Conservation (phyloP, 2,888 invertebrate genomes). For the Thymelicus lineola region DNA sequence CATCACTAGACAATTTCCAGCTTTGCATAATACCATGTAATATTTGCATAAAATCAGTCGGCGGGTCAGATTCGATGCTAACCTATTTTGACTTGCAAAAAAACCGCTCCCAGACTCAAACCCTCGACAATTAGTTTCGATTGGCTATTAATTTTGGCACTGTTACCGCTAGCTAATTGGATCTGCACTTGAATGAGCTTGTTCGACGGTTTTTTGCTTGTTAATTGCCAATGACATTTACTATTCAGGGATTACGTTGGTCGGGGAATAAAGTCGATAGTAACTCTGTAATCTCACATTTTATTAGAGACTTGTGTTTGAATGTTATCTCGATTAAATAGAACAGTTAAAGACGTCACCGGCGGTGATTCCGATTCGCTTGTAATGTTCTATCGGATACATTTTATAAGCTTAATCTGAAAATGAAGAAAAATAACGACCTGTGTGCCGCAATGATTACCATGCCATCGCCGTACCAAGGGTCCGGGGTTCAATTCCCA, state of each 20-base stretch:
- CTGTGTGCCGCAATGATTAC: too few relatives aligned
- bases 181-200: conserved; percentile 16
- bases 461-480: too few relatives aligned
- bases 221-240: conserved; percentile 32
- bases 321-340: too few relatives aligned
- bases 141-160: conserved; percentile 53
- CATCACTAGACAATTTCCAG: conserved; percentile 49
- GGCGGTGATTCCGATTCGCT: too few relatives aligned
- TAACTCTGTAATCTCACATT: not conserved
- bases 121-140: conserved; percentile 52
- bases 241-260: conserved; percentile 22
- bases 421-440: too few relatives aligned
- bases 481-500: too few relatives aligned
- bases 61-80: conserved; percentile 57
- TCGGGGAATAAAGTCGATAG: not conserved
- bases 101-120: conserved; percentile 49
- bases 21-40: conserved; percentile 75
- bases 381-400: too few relatives aligned
- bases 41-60: conserved; percentile 79
- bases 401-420: too few relatives aligned
- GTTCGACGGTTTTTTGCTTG: conserved; percentile 18
- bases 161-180: conserved; percentile 32
- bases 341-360: too few relatives aligned
- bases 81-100: conserved; percentile 81
- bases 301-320: not conserved